These are phyloP conservation scores for Ophraella communa DNA, from an alignment of 2,888 invertebrate species.

Conservation along the genomic window DNA sequence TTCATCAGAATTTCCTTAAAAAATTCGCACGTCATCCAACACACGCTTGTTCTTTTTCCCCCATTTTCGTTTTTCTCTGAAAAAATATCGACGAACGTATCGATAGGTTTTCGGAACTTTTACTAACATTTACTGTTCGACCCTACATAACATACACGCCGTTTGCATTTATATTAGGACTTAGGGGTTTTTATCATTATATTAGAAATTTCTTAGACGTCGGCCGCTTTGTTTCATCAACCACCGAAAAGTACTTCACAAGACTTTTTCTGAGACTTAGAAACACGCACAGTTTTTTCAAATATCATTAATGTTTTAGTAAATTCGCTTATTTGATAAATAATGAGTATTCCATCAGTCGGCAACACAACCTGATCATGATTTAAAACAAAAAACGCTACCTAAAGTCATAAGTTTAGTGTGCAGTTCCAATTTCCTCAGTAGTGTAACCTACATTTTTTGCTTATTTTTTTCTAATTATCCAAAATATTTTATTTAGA, in stretches of 20 bases:
- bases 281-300: slow-evolving; percentile 5
- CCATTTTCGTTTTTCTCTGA: slow-evolving; percentile 8
- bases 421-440: too few species aligned
- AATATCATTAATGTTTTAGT: neutral
- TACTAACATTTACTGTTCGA: slow-evolving; percentile 14
- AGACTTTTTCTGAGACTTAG: slow-evolving; percentile 9
- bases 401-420: too few species aligned
- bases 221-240: slow-evolving; percentile 15
- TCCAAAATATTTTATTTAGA: too few species aligned
- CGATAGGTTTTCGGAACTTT: neutral
- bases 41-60: slow-evolving; percentile 30
- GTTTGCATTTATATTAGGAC: slow-evolving; percentile 39
- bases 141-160: slow-evolving; percentile 31
- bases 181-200: slow-evolving; percentile 38
- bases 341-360: neutral
- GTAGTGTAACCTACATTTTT: too few species aligned
- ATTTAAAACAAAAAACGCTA: too few species aligned
- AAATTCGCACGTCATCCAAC: slow-evolving; percentile 33
- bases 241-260: slow-evolving; percentile 2
- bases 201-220: slow-evolving; percentile 33
- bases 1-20: slow-evolving; percentile 53
- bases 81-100: neutral
- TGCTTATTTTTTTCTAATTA: too few species aligned
- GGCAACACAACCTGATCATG: too few species aligned
- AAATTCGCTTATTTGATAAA: too few species aligned